A percentile compares a stretch with the other conserved stretches of the same genome.
Evolutionary conservation across 2,888 invertebrate species (phyloP).

Genomic region (Ectemnius lituratus): DNA sequence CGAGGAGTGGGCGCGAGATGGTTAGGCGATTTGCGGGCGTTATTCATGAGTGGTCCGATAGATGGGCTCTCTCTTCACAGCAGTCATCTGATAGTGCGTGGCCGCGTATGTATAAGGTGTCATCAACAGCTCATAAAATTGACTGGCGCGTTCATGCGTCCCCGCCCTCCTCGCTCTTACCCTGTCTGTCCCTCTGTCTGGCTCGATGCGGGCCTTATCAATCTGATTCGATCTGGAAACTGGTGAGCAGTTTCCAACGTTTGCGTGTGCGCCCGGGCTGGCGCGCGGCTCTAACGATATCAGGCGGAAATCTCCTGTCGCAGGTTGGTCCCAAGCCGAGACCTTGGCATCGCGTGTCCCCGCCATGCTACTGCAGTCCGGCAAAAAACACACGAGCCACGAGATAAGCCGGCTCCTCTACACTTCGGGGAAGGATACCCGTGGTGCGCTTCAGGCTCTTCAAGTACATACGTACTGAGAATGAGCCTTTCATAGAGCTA

Average conservation of each 20-base stretch:
- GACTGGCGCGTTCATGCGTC: conserved; percentile 2
- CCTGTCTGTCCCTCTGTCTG: conserved; percentile 6
- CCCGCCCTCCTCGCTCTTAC: neutral
- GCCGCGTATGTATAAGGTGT: conserved; percentile 30
- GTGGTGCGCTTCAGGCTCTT: too few species aligned
- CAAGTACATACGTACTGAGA: too few species aligned
- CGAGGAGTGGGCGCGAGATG: neutral
- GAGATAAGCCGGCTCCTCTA: conserved; percentile 63
- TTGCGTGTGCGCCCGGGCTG: conserved; percentile 54
- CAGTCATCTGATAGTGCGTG: neutral
- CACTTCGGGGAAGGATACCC: conserved; percentile 52
- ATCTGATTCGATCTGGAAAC: conserved; percentile 39
- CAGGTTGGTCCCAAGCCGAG: conserved; percentile 61
- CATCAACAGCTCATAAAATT: conserved; percentile 52
- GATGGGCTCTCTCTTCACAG: conserved; percentile 4
- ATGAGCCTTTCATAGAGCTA: too few species aligned
- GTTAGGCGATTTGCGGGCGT: conserved; percentile 2
- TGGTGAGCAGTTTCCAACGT: neutral
- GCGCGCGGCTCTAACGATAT: conserved; percentile 68
- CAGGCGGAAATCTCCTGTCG: conserved; percentile 71
- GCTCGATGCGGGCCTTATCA: conserved; percentile 51
- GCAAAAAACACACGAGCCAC: conserved; percentile 64
- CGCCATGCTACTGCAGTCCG: conserved; percentile 66
- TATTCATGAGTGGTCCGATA: too few species aligned
- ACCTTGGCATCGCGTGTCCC: conserved; percentile 70